Conservation (phyloP, 2,113 vertebrate genomes). For the Riparia riparia region DNA sequence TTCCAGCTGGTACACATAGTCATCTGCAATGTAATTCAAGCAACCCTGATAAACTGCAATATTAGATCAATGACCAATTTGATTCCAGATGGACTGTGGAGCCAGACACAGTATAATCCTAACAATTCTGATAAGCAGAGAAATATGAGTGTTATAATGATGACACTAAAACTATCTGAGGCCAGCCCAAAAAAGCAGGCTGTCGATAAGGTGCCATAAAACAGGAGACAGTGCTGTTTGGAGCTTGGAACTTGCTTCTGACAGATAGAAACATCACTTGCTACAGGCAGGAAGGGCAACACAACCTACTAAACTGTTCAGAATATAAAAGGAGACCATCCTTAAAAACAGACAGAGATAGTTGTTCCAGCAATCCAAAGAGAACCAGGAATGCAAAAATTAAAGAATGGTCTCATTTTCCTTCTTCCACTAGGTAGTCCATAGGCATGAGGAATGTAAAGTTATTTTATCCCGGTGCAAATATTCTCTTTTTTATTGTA, state of each 20-base stretch:
- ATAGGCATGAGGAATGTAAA: background rate
- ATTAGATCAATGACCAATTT: slow-evolving; percentile 64
- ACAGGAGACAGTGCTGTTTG: background rate
- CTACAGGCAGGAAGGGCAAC: background rate
- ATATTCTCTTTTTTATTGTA: background rate
- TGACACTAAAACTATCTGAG: slow-evolving; percentile 5
- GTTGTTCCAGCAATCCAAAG: background rate
- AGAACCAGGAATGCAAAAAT: background rate
- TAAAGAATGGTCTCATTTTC: background rate
- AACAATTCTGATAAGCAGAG: slow-evolving; percentile 25
- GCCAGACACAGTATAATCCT: background rate
- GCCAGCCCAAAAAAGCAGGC: background rate
- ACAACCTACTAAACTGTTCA: background rate
- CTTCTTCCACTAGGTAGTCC: background rate
- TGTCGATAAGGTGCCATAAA: slow-evolving; percentile 25
- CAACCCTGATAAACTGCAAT: slow-evolving; percentile 32
- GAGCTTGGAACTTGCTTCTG: background rate
- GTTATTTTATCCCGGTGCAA: background rate
- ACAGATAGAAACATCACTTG: background rate
- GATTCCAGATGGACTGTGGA: slow-evolving; percentile 48
- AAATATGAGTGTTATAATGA: background rate
- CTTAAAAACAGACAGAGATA: background rate
- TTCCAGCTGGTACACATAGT: slow-evolving; percentile 21
- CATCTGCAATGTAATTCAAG: background rate
- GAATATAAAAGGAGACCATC: background rate